Evolutionary conservation across 2,888 invertebrate species (phyloP).

Genomic region (Pantelozetes paolii): DNA sequence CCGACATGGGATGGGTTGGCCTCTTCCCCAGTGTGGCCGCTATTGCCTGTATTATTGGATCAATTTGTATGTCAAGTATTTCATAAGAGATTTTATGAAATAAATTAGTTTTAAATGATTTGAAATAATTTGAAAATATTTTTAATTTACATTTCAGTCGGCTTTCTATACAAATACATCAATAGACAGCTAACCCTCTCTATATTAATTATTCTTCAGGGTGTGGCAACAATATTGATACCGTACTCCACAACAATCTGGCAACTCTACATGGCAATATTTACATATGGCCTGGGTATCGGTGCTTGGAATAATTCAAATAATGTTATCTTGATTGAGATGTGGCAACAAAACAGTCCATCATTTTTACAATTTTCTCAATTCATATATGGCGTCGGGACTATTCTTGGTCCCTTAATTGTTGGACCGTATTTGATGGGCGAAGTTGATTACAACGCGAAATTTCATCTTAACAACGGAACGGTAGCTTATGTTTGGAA

Average conservation of each 20-base stretch:
- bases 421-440: slow-evolving; percentile 29
- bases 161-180: slow-evolving; percentile 24
- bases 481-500: not conserved
- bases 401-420: slow-evolving; percentile 40
- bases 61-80: not conserved
- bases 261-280: not conserved
- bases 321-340: slow-evolving; percentile 39
- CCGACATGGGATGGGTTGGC: not conserved
- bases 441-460: slow-evolving; percentile 18
- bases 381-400: slow-evolving; percentile 41
- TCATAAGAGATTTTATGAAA: not conserved
- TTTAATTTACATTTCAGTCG: not conserved
- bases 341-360: slow-evolving; percentile 40
- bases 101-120: not conserved
- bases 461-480: not conserved
- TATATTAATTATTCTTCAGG: not conserved
- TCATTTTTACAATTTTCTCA: slow-evolving; percentile 40
- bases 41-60: not conserved
- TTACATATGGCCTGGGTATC: slow-evolving; percentile 29
- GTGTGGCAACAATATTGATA: not conserved
- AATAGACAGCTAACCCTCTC: slow-evolving; percentile 26
- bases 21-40: slow-evolving; percentile 4
- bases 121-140: not conserved
- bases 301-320: slow-evolving; percentile 39
- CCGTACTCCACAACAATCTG: not conserved